A percentile compares a stretch with the other conserved stretches of the same genome.
These are phyloP conservation scores for Poecile atricapillus DNA, from an alignment of 2,113 vertebrate genomes.

Conservation along the genomic window DNA sequence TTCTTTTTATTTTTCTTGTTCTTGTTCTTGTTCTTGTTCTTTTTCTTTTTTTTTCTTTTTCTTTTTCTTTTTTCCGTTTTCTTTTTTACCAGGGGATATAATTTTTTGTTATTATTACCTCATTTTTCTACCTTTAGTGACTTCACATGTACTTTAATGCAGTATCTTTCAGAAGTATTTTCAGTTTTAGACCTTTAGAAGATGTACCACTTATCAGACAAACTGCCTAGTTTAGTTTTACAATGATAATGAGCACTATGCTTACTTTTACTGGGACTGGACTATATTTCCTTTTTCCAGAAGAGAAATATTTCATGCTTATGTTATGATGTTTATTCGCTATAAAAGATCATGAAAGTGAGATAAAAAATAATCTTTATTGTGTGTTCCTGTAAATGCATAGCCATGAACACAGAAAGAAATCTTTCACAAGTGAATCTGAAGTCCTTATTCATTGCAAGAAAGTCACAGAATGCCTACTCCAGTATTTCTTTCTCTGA, in stretches of 20 bases:
- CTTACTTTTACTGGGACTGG: not conserved
- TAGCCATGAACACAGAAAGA: not conserved
- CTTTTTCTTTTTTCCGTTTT: no score
- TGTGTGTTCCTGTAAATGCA: not conserved
- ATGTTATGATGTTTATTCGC: not conserved
- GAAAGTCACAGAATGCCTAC: not conserved
- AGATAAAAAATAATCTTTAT: not conserved
- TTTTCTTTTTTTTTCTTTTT: not conserved
- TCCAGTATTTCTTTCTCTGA: not conserved
- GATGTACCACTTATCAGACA: conserved; percentile 56
- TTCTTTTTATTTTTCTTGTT: fast-evolving
- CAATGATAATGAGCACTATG: conserved; percentile 33
- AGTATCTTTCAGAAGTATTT: conserved; percentile 65
- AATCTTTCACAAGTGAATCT: not conserved
- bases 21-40: not conserved
- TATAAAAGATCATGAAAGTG: not conserved
- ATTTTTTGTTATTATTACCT: conserved; percentile 1
- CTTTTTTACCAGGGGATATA: not conserved
- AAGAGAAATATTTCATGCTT: not conserved
- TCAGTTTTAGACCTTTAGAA: not conserved
- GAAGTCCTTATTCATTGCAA: not conserved
- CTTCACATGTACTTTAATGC: conserved; percentile 7
- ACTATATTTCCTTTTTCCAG: not conserved
- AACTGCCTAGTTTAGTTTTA: conserved; percentile 46
- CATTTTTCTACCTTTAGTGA: conserved; percentile 61